phyloP scores from a whole-genome alignment of 2,797 vertebrate species.

The Lithobates sylvaticus region DNA sequence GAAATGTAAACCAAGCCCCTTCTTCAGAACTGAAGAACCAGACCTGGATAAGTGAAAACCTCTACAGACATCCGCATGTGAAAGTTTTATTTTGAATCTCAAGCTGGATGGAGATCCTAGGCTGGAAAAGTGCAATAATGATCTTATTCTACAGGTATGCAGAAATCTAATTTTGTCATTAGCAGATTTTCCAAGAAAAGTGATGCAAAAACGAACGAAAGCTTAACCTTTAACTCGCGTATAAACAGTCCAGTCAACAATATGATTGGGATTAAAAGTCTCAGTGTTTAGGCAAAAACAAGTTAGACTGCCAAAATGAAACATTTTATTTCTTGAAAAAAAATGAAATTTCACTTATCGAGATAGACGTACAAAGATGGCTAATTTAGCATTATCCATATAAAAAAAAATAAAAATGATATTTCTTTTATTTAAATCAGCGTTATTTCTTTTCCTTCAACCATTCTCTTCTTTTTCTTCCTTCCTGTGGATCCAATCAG shows the following conservation, averaged over 20 bases:
- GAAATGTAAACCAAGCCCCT: no score
- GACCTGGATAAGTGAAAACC: no score
- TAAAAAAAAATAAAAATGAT: neutral
- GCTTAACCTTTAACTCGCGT: slow-evolving; percentile 17
- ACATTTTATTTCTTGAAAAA: neutral
- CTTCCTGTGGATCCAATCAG: no score
- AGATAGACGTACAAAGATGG: neutral
- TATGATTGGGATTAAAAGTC: slow-evolving; percentile 20
- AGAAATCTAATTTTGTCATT: slow-evolving; percentile 35
- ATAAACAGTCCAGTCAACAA: slow-evolving; percentile 30
- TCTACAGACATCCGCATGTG: no score
- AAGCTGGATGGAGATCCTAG: neutral
- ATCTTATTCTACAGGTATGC: slow-evolving; percentile 41
- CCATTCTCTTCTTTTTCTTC: no score
- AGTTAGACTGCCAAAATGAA: neutral
- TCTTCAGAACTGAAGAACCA: no score
- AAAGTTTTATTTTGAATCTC: neutral
- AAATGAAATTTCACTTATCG: neutral
- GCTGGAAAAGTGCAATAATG: neutral
- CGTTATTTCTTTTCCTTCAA: no score
- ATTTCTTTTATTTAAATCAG: neutral
- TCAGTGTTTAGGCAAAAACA: slow-evolving; percentile 21
- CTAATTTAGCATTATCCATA: neutral
- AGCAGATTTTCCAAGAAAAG: slow-evolving; percentile 28
- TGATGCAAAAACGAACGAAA: slow-evolving; percentile 19